Conservation (phyloP, 2,797 vertebrate species). For the Notolabrus celidotus region DNA sequence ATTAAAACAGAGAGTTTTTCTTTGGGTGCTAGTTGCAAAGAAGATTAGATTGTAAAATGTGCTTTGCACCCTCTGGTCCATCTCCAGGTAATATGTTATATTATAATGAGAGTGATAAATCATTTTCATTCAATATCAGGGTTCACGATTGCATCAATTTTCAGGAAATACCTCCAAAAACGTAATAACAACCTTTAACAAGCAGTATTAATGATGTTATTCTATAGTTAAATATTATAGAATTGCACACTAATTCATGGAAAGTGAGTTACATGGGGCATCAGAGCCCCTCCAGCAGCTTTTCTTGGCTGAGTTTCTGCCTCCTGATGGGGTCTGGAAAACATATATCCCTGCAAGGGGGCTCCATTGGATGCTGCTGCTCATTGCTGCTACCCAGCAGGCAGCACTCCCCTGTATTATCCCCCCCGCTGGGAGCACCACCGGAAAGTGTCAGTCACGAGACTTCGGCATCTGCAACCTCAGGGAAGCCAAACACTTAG, state of each 20-base stretch:
- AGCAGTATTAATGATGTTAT: constrained; percentile 1
- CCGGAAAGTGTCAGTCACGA: constrained; percentile 77
- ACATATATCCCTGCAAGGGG: constrained; percentile 72
- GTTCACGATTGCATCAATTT: constrained; percentile 4
- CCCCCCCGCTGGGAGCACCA: constrained; percentile 66
- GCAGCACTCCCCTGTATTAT: constrained; percentile 59
- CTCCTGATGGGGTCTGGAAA: constrained; percentile 77
- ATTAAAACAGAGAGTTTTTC: not conserved
- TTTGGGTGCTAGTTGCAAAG: not conserved
- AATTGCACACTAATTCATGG: constrained; percentile 16
- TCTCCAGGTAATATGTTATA: constrained; percentile 3
- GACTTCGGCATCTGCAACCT: constrained; percentile 63
- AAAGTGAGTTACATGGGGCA: constrained; percentile 21
- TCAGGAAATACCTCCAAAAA: constrained; percentile 28
- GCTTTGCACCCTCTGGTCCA: not conserved
- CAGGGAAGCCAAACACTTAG: constrained; percentile 58
- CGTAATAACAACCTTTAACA: constrained; percentile 25
- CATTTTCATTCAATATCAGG: constrained; percentile 15
- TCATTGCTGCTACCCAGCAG: constrained; percentile 62
- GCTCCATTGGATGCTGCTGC: constrained; percentile 58
- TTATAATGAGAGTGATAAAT: not conserved
- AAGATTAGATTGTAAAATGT: not conserved
- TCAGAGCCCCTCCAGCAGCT: constrained; percentile 40
- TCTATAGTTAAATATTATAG: not conserved
- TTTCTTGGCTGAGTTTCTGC: constrained; percentile 61